Conservation (phyloP, 30 jellyfish, hydroid and myxozoan species). For the Aurelia sp. region DNA sequence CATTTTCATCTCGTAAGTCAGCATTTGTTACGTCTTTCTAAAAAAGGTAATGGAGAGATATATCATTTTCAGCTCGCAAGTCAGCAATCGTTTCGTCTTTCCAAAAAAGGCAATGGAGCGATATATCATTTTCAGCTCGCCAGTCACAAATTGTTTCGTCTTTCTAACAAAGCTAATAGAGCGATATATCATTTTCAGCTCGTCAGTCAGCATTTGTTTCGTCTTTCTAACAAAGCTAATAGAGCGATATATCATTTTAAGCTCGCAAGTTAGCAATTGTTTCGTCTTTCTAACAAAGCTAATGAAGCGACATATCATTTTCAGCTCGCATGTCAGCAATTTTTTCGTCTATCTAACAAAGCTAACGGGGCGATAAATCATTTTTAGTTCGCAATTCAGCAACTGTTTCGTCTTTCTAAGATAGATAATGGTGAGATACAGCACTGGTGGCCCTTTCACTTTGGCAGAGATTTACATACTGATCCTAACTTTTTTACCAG, state of each 20-base stretch:
- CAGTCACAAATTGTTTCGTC: constrained; percentile 37
- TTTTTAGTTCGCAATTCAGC: constrained; percentile 84
- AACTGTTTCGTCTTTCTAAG: neutral
- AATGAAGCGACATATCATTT: no score
- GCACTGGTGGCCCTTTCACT: neutral
- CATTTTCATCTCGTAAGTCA: constrained; percentile 26
- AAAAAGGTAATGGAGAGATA: neutral
- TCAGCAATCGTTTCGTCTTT: constrained; percentile 19
- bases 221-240: no score
- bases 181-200: no score
- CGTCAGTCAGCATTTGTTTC: no score
- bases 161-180: neutral
- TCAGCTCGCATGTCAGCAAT: no score
- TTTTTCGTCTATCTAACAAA: no score
- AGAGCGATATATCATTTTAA: no score
- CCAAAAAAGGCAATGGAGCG: neutral
- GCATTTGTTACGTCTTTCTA: neutral
- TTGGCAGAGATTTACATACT: neutral
- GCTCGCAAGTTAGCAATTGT: no score
- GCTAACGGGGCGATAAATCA: neutral
- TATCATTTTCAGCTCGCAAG: neutral
- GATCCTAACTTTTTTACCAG: no score
- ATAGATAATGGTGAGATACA: neutral
- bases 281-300: no score
- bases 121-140: no score